Percentiles rank a stretch among this genome's conserved stretches.
Conservation (phyloP, 2,797 vertebrate genomes). For the Danionella dracula region DNA sequence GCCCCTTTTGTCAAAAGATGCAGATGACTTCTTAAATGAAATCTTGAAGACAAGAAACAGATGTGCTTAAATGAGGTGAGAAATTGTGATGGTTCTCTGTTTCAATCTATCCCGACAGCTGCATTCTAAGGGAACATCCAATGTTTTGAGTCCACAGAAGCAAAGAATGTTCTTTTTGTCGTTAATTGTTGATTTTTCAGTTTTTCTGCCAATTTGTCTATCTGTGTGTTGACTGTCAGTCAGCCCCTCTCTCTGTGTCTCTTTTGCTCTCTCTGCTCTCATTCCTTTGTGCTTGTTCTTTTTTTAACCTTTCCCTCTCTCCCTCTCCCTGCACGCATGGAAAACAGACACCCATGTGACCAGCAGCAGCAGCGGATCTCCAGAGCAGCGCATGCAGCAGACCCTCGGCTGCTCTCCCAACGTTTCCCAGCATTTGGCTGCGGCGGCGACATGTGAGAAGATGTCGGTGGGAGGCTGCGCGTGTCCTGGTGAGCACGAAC, state of each 20-base stretch:
- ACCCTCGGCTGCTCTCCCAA: slow-evolving; percentile 48
- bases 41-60: no score
- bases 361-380: slow-evolving; percentile 57
- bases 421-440: slow-evolving; percentile 62
- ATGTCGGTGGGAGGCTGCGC: slow-evolving; percentile 94
- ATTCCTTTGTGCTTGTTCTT: slow-evolving; percentile 66
- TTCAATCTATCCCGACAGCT: no score
- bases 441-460: slow-evolving; percentile 90
- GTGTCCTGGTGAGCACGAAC: slow-evolving; percentile 83
- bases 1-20: no score
- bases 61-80: no score
- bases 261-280: slow-evolving; percentile 61
- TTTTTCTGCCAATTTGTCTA: neutral
- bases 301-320: slow-evolving; percentile 63
- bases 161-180: no score
- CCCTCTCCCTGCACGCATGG: slow-evolving; percentile 60
- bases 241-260: slow-evolving; percentile 45
- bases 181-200: neutral
- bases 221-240: no score
- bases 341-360: slow-evolving; percentile 76
- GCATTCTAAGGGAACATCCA: no score
- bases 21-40: no score
- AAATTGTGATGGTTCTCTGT: no score
- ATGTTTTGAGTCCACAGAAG: no score
- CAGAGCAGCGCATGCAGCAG: neutral